Evolutionary conservation across 2,888 invertebrate species (phyloP).

Genomic region (Amiota communis): DNA sequence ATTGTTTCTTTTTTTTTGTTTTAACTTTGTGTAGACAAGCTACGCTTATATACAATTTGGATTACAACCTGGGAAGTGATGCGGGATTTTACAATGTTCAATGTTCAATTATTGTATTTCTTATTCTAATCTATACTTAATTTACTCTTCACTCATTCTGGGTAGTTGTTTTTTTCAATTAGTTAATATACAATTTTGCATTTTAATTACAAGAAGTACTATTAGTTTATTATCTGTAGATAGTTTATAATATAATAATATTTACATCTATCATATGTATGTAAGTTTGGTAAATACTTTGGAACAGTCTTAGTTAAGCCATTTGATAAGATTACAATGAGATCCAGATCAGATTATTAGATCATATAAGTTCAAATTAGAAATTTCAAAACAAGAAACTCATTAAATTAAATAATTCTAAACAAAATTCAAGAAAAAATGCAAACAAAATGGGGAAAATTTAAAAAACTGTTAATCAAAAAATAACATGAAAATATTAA

Average conservation of each 20-base stretch:
- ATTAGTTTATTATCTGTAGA: neutral
- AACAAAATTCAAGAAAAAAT: neutral
- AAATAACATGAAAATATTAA: neutral
- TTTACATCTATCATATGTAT: conserved; percentile 20
- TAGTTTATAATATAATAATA: neutral
- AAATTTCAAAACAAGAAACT: neutral
- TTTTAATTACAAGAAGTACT: too few species aligned
- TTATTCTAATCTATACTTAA: too few species aligned
- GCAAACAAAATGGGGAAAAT: neutral
- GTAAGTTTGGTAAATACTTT: conserved; percentile 22
- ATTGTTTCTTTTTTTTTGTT: too few species aligned
- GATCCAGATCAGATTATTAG: too few species aligned
- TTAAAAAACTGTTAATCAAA: neutral
- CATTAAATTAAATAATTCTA: neutral
- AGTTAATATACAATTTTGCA: conserved; percentile 47
- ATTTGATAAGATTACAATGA: neutral
- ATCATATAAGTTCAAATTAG: neutral
- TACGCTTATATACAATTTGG: too few species aligned
- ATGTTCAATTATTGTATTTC: too few species aligned
- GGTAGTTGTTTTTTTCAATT: conserved; percentile 22
- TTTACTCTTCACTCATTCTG: conserved; percentile 55
- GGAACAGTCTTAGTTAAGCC: conserved; percentile 20
- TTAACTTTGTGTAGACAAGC: too few species aligned
- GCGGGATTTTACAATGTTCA: conserved; percentile 30
- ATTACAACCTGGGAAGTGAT: conserved; percentile 67